Base-by-base conservation (phyloP, 2,797 vertebrate genomes). In the Alosa sapidissima region DNA sequence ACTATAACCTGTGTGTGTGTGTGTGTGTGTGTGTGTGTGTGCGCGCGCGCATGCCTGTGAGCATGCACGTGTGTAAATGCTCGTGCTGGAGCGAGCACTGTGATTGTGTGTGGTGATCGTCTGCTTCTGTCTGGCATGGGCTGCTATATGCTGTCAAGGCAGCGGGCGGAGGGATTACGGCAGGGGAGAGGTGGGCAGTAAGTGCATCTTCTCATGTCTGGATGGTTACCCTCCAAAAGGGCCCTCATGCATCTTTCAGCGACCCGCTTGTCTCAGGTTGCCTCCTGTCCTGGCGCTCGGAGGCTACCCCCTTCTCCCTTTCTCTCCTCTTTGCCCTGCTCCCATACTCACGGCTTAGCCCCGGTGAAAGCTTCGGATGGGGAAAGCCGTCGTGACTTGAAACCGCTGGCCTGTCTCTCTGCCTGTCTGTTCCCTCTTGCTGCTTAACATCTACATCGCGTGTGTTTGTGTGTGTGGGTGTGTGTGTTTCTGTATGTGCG, bases 151-250 rank as follows among this genome's bases (percentile, higher is more conserved):
- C 11, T 13, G 10, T 52, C 8, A 1, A 24, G n/a, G 55, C 19
- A 19, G 19, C 19, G 52, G 51, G 65, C 41, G 5, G 16, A 49
- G 33, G 21, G 52, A 86, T 62, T 19, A 65, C 24, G 45, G 82
- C 19, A 52, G 21, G 52, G 51, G 55, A 8, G 60, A 9, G 60
- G n/a, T 65, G 60, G 60, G 55, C 55, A 55, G 52, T 55, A 58
- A 65, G n/a, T 65, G 60, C 19, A 58, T 58, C 55, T 65, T n/a
- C 60, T n/a, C 60, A 83, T 75, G 41, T 82, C 72, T 19, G 82
- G 81, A 52, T 81, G 75, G 47, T 78, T 83, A 78, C 82, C 78
- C 48, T 36, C 45, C 60, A 83, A 60, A 86, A 83, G 83, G 82
- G 55, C 55, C 55, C 33, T 4, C 36, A 78, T 81, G 83, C 72